Conservation (phyloP, 2,888 invertebrate species). For the Hydrotaea diabolus region DNA sequence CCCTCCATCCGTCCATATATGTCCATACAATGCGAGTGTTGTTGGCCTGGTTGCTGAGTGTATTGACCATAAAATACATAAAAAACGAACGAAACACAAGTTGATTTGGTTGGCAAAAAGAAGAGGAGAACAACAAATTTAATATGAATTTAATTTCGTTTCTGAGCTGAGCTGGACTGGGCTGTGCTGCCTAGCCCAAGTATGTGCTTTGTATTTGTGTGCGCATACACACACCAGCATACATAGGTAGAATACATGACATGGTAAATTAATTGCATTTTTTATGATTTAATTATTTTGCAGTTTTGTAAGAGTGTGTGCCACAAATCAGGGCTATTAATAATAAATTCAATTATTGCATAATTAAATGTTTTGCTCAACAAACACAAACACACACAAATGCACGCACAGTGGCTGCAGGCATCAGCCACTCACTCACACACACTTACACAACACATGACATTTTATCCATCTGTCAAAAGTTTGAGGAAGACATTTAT, state of each 20-base stretch:
- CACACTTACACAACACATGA: too few relatives aligned
- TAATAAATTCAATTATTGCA: conserved; percentile 59
- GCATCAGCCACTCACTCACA: too few relatives aligned
- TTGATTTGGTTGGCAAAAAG: conserved; percentile 57
- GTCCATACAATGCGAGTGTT: neutral
- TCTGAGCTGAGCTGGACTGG: conserved; percentile 23
- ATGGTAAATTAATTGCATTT: conserved; percentile 66
- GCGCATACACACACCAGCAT: neutral
- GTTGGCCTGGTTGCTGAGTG: conserved; percentile 37
- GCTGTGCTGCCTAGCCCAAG: neutral
- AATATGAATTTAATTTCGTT: conserved; percentile 60
- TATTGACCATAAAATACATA: conserved; percentile 60
- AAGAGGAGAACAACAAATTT: conserved; percentile 21
- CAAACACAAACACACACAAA: conserved; percentile 7
- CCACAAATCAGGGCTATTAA: conserved; percentile 56
- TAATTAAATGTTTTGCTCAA: conserved; percentile 10
- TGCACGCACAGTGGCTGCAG: neutral
- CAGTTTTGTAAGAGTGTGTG: conserved; percentile 34
- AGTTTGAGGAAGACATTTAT: neutral
- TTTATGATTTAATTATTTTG: conserved; percentile 63
- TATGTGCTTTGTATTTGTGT: conserved; percentile 20
- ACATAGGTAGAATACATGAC: too few relatives aligned
- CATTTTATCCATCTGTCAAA: conserved; percentile 13
- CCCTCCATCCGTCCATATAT: neutral
- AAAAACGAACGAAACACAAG: conserved; percentile 35